A percentile compares a stretch with the other conserved stretches of the same genome.
phyloP scores from a whole-genome alignment of 2,113 vertebrate species.

The Carlito syrichta region DNA sequence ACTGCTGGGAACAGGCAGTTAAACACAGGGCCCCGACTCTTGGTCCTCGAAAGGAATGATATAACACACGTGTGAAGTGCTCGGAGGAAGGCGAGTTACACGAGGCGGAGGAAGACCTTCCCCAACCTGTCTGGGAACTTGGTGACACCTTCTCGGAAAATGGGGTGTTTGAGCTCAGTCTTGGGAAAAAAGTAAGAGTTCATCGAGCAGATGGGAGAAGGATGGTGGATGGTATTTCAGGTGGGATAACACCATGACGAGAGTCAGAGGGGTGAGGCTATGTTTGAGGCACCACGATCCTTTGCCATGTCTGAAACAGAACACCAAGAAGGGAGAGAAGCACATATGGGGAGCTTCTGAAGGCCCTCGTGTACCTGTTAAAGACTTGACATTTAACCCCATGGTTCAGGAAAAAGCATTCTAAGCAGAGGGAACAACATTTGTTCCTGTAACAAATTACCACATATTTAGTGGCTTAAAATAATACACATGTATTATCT shows the following conservation, averaged over 20 bases:
- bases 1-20: neutral
- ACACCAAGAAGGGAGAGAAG: neutral
- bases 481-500: neutral
- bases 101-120: neutral
- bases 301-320: neutral
- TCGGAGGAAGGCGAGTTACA: neutral
- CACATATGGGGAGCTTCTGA: neutral
- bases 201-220: neutral
- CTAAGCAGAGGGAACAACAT: too few relatives aligned
- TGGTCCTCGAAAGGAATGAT: neutral
- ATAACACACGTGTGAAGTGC: neutral
- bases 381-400: neutral
- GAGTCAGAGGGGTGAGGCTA: neutral
- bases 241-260: too few relatives aligned
- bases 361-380: neutral
- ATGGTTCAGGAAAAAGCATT: too few relatives aligned
- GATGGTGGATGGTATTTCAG: neutral
- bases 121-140: neutral
- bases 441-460: neutral
- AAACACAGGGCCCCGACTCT: neutral
- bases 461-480: neutral
- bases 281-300: neutral
- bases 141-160: neutral
- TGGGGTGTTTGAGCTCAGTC: neutral
- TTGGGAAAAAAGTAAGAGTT: neutral